A percentile compares a stretch with the other conserved stretches of the same genome.
Conservation (phyloP, 2,888 invertebrate species). For the Miltochrista miniata region DNA sequence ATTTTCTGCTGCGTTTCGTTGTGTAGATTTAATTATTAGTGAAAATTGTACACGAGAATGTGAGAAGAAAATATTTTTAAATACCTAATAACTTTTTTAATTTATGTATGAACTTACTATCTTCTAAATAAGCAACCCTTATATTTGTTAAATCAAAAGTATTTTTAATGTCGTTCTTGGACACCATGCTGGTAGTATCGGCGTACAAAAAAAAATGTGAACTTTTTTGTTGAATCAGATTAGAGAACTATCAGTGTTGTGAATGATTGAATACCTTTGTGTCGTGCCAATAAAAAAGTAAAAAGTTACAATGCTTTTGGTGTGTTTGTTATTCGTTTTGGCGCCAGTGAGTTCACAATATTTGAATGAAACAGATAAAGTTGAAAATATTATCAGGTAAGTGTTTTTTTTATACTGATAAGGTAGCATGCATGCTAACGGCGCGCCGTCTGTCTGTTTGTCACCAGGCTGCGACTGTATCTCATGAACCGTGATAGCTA, state of each 20-base stretch:
- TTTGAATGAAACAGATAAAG: constrained; percentile 11
- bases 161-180: too few relatives aligned
- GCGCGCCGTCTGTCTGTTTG: too few relatives aligned
- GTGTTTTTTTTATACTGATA: constrained; percentile 3
- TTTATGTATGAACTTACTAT: too few relatives aligned
- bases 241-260: constrained; percentile 11
- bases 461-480: too few relatives aligned
- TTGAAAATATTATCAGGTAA: constrained; percentile 23
- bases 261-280: constrained; percentile 1
- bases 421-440: too few relatives aligned
- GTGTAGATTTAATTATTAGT: neutral
- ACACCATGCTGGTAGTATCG: too few relatives aligned
- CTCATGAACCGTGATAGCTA: too few relatives aligned
- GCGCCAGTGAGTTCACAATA: constrained; percentile 24
- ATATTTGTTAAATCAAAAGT: too few relatives aligned
- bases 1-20: neutral
- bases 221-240: constrained; percentile 11
- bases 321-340: constrained; percentile 29
- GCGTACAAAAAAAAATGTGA: neutral
- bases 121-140: too few relatives aligned
- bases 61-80: too few relatives aligned
- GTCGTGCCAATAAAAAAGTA: constrained; percentile 7
- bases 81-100: too few relatives aligned
- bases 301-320: constrained; percentile 32
- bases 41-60: neutral